Percentiles rank a stretch among this genome's conserved stretches.
phyloP scores from a whole-genome alignment of 1,140 invertebrate species.

The Grapholita molesta region DNA sequence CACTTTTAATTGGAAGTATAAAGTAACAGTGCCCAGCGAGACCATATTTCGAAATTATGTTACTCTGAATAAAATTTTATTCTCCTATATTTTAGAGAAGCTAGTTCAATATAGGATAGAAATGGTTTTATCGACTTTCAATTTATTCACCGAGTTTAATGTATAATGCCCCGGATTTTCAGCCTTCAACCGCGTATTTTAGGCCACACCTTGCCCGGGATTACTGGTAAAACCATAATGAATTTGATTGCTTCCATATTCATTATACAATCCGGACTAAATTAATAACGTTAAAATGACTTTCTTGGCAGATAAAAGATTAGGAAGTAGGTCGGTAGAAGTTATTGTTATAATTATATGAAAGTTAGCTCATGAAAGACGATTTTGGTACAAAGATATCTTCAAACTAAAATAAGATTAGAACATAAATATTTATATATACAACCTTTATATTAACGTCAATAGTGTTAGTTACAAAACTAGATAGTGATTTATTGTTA shows the following conservation, averaged over 20 bases:
- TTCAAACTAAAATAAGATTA: no score
- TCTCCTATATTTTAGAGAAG: constrained; percentile 89
- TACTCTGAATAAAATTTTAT: constrained; percentile 74
- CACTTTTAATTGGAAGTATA: neutral
- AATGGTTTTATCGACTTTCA: constrained; percentile 65
- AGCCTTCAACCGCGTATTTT: constrained; percentile 40
- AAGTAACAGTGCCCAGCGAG: neutral
- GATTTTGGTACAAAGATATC: no score
- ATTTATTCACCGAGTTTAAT: constrained; percentile 67
- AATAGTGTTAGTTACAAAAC: no score
- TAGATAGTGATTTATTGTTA: no score
- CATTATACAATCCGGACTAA: constrained; percentile 5
- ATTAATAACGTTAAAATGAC: constrained; percentile 6
- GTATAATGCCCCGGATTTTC: constrained; percentile 53
- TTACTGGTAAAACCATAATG: constrained; percentile 58
- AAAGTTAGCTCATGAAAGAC: neutral
- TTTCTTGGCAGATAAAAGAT: neutral
- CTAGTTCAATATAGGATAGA: constrained; percentile 73
- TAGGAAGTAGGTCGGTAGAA: neutral
- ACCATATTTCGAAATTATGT: constrained; percentile 29
- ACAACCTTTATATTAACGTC: no score
- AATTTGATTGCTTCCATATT: constrained; percentile 65
- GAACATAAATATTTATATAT: no score
- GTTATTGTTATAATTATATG: neutral
- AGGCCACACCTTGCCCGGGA: constrained; percentile 29